Percentiles rank a stretch among this genome's conserved stretches.
These are phyloP conservation scores for Microctenopoma stevenorrisi DNA, from an alignment of 2,797 vertebrate species.

Conservation along the genomic window DNA sequence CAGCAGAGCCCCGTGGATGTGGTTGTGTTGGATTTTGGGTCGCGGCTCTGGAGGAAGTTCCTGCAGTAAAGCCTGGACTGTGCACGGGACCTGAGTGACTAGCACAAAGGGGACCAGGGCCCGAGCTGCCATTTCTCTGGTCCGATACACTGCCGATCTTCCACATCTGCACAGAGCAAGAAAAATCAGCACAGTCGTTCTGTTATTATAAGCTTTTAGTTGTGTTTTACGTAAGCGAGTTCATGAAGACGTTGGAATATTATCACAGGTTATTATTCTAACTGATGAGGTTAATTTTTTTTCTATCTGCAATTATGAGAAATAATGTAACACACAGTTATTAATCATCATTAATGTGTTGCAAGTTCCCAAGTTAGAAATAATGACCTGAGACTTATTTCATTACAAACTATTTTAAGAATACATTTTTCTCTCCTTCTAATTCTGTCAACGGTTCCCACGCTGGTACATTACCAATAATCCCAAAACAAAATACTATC, in stretches of 20 bases:
- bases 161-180: conserved; percentile 83
- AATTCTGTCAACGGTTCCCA: conserved; percentile 16
- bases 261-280: conserved; percentile 29
- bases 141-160: conserved; percentile 88
- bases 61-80: conserved; percentile 79
- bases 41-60: conserved; percentile 82
- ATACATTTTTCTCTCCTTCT: conserved; percentile 7
- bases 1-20: conserved; percentile 90
- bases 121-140: conserved; percentile 92
- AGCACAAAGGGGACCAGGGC: conserved; percentile 93
- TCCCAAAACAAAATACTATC: conserved; percentile 17
- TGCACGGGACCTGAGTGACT: conserved; percentile 83
- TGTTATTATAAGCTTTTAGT: conserved; percentile 7
- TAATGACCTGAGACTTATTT: conserved; percentile 18
- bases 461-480: conserved; percentile 24
- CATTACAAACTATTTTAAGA: conserved; percentile 40
- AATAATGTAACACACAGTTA: conserved; percentile 20
- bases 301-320: conserved; percentile 20
- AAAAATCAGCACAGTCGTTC: not conserved
- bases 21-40: conserved; percentile 85
- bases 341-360: conserved; percentile 19
- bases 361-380: conserved; percentile 13
- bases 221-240: conserved; percentile 1
- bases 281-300: conserved; percentile 19
- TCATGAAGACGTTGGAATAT: conserved; percentile 10